Base-by-base conservation (phyloP, 2,797 vertebrate genomes). In the Melanotaenia pygmaea region DNA sequence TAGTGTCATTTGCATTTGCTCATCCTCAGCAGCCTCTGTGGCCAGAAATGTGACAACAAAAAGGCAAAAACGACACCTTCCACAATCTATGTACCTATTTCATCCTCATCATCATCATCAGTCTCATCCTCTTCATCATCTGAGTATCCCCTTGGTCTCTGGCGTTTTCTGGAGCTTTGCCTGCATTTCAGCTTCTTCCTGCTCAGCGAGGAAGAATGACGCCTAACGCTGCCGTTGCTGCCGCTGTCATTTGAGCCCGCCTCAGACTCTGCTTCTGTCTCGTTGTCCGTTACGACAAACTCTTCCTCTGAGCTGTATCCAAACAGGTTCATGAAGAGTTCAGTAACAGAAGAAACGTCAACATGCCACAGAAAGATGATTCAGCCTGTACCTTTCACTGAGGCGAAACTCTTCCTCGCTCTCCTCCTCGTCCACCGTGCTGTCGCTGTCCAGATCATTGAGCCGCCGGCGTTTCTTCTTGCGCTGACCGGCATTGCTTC, bases 391-490 rank as follows among this genome's bases (percentile, higher is more conserved):
- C 98, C 96, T 97, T 13, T 98, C 96, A 2, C 96, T 99, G 81
- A 99, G 94, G 76, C 95, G 94, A 77, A 99, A 99, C 77, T 99
- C 98, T 0, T 99, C 98, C 86, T 99, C 98, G 0, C 97, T 99
- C 68, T 99, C 98, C 61, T 99, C 97, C 63, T 98, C 96, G 1
- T 99, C 98, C 86, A 96, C 85, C 0, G 97, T 99, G 88, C 97
- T 99, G 88, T 99, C 98, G 0, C 97, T 98, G 83, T 99, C 98
- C 71, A 99, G 92, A 86, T 99, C 98, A 0, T 99, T 99, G 1
- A 99, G 96, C 28, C 98, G 96, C 88, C 98, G 92, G 70, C 98
- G 95, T 86, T 98, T 99, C 91, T 97, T 99, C 87, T 93, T 95
- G 1, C 95, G 94, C 79, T 86, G 91, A 1, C 91, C 93, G 12